phyloP scores from a whole-genome alignment of 2,888 invertebrate species.

The Hipparchia semele region DNA sequence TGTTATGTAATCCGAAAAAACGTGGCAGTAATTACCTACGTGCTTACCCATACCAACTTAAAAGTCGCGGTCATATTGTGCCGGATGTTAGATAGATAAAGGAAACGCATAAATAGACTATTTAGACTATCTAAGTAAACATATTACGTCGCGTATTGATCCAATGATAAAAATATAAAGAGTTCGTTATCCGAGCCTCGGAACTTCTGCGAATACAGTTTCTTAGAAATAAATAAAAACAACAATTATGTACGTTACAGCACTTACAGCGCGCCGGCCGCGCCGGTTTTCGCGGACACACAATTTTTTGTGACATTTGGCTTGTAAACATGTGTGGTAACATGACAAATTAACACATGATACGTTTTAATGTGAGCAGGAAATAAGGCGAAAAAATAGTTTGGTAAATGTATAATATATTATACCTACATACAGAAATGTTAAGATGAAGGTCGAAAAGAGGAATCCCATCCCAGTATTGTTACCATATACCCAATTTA shows the following conservation, averaged over 20 bases:
- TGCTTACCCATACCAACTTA: too few species aligned
- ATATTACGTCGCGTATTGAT: constrained; percentile 27
- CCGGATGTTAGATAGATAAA: constrained; percentile 78
- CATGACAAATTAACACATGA: constrained; percentile 37
- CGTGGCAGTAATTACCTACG: constrained; percentile 20
- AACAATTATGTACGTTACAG: constrained; percentile 13
- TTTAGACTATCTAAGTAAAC: constrained; percentile 27
- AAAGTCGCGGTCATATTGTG: constrained; percentile 50
- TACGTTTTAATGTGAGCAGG: constrained; percentile 31
- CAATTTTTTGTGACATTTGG: constrained; percentile 34
- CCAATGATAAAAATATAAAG: constrained; percentile 34
- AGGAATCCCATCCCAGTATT: too few species aligned
- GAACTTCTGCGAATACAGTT: constrained; percentile 34
- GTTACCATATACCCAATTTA: too few species aligned
- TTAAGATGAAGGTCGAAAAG: too few species aligned
- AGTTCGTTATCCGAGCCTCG: constrained; percentile 26
- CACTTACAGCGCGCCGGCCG: constrained; percentile 19
- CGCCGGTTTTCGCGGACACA: constrained; percentile 32
- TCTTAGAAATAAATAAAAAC: constrained; percentile 41
- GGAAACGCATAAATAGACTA: constrained; percentile 48
- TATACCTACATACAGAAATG: too few species aligned
- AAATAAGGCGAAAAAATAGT: constrained; percentile 35
- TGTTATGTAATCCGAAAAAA: background rate
- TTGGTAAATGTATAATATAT: background rate
- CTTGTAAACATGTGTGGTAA: constrained; percentile 35